Evolutionary conservation across 2,888 invertebrate species (phyloP), one percentile per base, ranked within the genome.

Genomic region (Lingula anatina): DNA sequence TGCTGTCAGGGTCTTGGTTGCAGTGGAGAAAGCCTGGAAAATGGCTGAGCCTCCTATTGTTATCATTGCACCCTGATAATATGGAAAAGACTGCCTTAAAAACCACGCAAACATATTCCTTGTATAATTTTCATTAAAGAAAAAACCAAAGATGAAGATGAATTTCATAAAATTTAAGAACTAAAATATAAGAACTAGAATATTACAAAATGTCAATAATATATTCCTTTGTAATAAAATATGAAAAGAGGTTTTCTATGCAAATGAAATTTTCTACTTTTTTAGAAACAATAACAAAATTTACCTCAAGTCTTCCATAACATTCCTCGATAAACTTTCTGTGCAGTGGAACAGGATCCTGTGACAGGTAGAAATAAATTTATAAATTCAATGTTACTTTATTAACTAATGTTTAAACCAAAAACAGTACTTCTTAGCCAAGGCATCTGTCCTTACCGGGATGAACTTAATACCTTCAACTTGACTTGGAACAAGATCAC

Each of bases 281-380:
- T 12, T 31, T 31, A 31, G 35, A 12, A 9, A 31, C 15, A n/a
- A 12, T 31, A 31, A n/a, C 15, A n/a, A 31, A 23, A 25, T 57
- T 54, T 49, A 65, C 74, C 66, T 79, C 78, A 39, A 80, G 61
- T 54, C 78, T 66, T 49, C 67, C 73, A 61, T 78, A 75, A 57
- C 79, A 79, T 55, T 79, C 78, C 52, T 70, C 70, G 39, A 79
- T 77, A 52, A 80, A 80, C 60, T 75, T 75, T 53, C 74, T 73
- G 60, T 80, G 79, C 26, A 79, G 63, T 44, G 63, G 61, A 35
- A 74, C 64, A 2, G 76, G 71, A 53, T 80, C 79, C 70, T 73
- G 55, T 31, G 31, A 31, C 9, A 31, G 15, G 15, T 9, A 31
- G 31, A 31, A 31, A 31, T 31, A 9, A 31, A 31, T 31, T 31